These are phyloP conservation scores for Drosophila planitibia DNA, from an alignment of 2,888 invertebrate species.

Conservation along the genomic window DNA sequence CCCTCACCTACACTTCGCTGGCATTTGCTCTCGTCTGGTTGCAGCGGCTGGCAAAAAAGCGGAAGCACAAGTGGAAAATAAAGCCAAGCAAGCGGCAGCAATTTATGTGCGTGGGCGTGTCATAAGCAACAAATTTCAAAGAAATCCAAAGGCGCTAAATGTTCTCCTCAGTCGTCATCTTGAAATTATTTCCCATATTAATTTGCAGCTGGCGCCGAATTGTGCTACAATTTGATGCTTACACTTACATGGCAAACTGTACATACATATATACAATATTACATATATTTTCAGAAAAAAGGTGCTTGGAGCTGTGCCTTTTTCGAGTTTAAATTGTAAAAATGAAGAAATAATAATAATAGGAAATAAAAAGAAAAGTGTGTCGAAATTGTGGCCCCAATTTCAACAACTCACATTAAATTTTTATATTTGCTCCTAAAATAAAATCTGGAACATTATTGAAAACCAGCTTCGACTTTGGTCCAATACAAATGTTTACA, in stretches of 20 bases:
- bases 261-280: not conserved
- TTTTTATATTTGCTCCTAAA: not conserved
- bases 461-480: not conserved
- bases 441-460: not conserved
- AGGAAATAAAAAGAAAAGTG: not conserved
- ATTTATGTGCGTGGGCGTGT: conserved; percentile 27
- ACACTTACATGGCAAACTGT: not conserved
- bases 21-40: conserved; percentile 11
- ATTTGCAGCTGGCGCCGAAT: conserved; percentile 39
- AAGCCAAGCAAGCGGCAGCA: conserved; percentile 25
- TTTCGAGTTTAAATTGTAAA: conserved; percentile 1
- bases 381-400: not conserved
- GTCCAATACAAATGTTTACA: not conserved
- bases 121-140: conserved; percentile 46
- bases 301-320: not conserved
- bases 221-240: conserved; percentile 8
- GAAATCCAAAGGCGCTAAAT: conserved; percentile 27
- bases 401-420: not conserved
- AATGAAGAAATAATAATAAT: not conserved
- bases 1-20: not conserved
- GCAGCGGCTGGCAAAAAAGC: conserved; percentile 33
- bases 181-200: conserved; percentile 40
- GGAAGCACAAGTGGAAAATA: conserved; percentile 33
- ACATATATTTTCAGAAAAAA: not conserved
- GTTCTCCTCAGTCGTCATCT: conserved; percentile 31